Evolutionary conservation across 2,888 invertebrate species (phyloP), one percentile per base, ranked within the genome.

Genomic region (Torymus tubicola): DNA sequence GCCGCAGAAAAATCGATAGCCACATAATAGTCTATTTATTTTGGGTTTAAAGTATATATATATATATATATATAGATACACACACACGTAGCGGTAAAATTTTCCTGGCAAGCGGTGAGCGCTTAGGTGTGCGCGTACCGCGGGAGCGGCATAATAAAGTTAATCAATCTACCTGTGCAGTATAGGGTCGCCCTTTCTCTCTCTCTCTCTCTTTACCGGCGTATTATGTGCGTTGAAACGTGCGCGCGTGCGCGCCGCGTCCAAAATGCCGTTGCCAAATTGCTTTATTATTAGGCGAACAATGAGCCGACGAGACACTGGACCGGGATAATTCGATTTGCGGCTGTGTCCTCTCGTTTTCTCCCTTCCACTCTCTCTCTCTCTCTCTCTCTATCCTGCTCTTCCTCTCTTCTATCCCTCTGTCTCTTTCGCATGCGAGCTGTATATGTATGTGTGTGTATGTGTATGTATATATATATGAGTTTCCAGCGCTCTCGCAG

Each of bases 221-320:
- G 57, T 71, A 80, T 76, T 80, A 75, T 75, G 71, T 42, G 21
- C 60, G 61, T 60, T 53, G 70, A 69, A 78, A 68, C 24, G 58
- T 61, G 63, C 61, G 42, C 24, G 60, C 53, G 24, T 31, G 63
- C 24, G 63, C 52, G 12, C 69, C 13, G 57, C 73, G 14, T 75
- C 69, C 70, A 70, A 70, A 75, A 75, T 70, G 70, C 74, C 68
- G 76, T 80, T 68, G 63, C 31, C 76, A 80, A 80, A 80, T 72
- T 72, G 76, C 80, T 76, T 80, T 80, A 76, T 80, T 80, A 80
- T 80, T 72, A 76, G 68, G 72, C 18, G 76, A 80, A 80, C 80
- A 80, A 80, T 80, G 76, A 80, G 75, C 67, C 72, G 71, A 72
- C 72, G 76, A 80, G 72, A 71, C 80, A 80, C 76, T 57, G 68